Conservation (phyloP, 2,888 invertebrate genomes). For the Pristionchus entomophagus region DNA sequence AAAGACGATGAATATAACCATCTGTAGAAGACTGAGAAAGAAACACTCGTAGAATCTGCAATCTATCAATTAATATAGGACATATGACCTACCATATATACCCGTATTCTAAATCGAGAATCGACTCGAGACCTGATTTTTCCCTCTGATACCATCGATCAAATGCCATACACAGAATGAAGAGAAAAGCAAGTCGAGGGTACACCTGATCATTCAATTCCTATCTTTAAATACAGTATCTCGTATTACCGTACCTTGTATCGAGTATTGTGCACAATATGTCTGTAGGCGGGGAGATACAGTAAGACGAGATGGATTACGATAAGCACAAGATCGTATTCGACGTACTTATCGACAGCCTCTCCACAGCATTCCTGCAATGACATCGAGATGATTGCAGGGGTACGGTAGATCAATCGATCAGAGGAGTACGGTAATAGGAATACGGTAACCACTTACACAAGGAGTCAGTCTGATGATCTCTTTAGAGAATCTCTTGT, state of each 20-base stretch:
- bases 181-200: constrained; percentile 26
- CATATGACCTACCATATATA: not conserved
- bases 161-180: constrained; percentile 32
- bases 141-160: constrained; percentile 41
- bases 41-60: constrained; percentile 45
- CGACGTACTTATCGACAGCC: constrained; percentile 41
- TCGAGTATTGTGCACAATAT: constrained; percentile 36
- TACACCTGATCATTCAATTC: not conserved
- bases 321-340: constrained; percentile 34
- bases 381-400: not conserved
- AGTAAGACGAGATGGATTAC: constrained; percentile 41
- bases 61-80: not conserved
- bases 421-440: too few species aligned
- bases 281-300: constrained; percentile 42
- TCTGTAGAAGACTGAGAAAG: not conserved
- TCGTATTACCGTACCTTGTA: not conserved
- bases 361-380: constrained; percentile 37
- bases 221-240: not conserved
- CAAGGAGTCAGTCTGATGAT: constrained; percentile 39
- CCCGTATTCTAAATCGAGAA: constrained; percentile 45
- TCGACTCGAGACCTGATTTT: constrained; percentile 7
- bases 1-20: not conserved
- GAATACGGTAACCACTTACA: not conserved
- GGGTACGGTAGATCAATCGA: not conserved
- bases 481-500: constrained; percentile 39